phyloP scores from a whole-genome alignment of 1,140 invertebrate genomes.

The Lordiphosa collinella region DNA sequence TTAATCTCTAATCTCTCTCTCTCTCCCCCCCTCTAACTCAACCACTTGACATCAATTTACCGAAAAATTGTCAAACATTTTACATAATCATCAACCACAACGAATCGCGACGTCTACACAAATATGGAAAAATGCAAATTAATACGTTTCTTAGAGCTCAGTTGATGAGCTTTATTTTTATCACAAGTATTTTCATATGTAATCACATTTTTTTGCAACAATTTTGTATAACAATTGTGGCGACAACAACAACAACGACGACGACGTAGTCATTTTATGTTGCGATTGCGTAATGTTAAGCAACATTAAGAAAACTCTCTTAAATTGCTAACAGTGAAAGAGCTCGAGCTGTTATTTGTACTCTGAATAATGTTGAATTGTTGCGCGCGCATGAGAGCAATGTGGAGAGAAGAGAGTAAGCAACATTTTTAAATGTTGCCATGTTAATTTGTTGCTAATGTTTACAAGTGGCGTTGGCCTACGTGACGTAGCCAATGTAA shows the following conservation, averaged over 20 bases:
- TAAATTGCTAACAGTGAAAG: constrained; percentile 24
- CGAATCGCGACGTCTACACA: constrained; percentile 13
- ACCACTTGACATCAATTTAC: constrained; percentile 4
- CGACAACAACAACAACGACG: background rate
- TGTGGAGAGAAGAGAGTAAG: too few species aligned
- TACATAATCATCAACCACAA: constrained; percentile 22
- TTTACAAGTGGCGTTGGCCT: background rate
- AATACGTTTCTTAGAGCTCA: constrained; percentile 2
- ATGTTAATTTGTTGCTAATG: background rate
- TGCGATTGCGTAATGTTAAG: constrained; percentile 76
- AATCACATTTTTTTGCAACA: constrained; percentile 48
- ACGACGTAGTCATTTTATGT: constrained; percentile 46
- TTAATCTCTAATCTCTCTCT: constrained; percentile 3
- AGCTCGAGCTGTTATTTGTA: background rate
- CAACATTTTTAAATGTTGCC: background rate
- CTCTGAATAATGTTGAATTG: too few species aligned
- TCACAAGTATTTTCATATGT: constrained; percentile 26
- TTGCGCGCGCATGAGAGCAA: too few species aligned
- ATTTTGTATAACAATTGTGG: constrained; percentile 47
- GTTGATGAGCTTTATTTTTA: constrained; percentile 6
- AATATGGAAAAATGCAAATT: constrained; percentile 31
- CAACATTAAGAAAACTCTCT: constrained; percentile 67
- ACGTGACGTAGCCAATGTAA: constrained; percentile 4
- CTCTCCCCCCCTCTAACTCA: background rate
- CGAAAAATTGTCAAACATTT: constrained; percentile 7